Evolutionary conservation across 2,797 vertebrate species (phyloP), one percentile per base, ranked within the genome.

Genomic region (Arrhamphus sclerolepis): DNA sequence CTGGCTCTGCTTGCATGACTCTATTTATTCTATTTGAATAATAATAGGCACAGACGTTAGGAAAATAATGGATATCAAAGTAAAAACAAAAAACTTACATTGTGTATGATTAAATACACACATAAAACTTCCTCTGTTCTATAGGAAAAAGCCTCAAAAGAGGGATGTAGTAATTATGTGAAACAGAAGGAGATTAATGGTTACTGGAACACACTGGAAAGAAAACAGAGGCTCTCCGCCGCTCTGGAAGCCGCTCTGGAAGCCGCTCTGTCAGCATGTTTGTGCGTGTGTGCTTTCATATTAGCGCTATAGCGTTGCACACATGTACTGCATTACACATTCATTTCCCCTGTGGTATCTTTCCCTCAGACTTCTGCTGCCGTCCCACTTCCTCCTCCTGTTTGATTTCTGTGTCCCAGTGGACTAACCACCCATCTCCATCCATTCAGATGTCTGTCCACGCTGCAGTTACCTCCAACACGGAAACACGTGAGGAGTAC

Each of bases 311-410:
- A 55, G 54, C 42, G 44, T 18, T 46, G 74, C 69, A 81, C 68
- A 81, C 62, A 78, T 74, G 72, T 51, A 50, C 6, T 5, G 64
- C 62, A 75, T 73, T 77, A 79, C 17, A 21, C 56, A 73, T 77
- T 62, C 13, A 67, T 68, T 77, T 78, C 63, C 57, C 55, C 66
- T 18, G 18, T 58, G 61, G 56, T 75, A 69, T 71, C 53, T 81
- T 81, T 76, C 55, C 46, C 64, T 80, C 54, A 72, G 63, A 70
- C 49, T 65, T 61, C 52, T 68, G 49, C 42, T 68, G 57, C 50
- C 59, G 56, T 70, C 64, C 46, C 62, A 76, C 78, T 78, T 83
- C 80, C 71, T 72, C 43, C 39, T 52, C 21, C 3, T 42, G 14
- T 18, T 17, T 61, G 43, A 38, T 38, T 31, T 26, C 39, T n/a